Evolutionary conservation across 2,888 invertebrate species (phyloP).

Genomic region (Microctonus brassicae): DNA sequence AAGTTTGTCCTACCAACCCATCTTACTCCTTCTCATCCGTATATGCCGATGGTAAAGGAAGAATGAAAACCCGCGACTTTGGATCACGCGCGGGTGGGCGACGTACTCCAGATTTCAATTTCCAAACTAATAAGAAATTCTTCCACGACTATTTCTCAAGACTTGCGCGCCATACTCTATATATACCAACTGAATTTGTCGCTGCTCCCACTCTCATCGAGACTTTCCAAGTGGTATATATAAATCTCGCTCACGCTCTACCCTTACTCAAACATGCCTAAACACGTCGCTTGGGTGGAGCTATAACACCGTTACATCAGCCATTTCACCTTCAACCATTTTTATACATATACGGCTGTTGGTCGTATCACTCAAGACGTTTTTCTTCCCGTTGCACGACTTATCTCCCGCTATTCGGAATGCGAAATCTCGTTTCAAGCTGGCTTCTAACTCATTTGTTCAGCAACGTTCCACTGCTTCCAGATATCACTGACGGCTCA

Average conservation of each 20-base stretch:
- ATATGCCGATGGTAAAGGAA: conserved; percentile 21
- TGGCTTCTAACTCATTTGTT: conserved; percentile 42
- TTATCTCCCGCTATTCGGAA: conserved; percentile 56
- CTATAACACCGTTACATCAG: conserved; percentile 24
- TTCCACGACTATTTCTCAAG: conserved; percentile 54
- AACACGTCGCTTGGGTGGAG: neutral
- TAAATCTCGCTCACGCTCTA: neutral
- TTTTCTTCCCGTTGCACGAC: conserved; percentile 48
- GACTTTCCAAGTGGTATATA: neutral
- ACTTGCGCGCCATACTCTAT: conserved; percentile 28
- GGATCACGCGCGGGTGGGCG: conserved; percentile 21
- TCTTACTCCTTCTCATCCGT: conserved; percentile 6
- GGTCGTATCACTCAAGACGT: conserved; percentile 34
- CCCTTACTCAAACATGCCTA: conserved; percentile 36
- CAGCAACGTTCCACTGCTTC: conserved; percentile 17
- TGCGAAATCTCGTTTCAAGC: conserved; percentile 41
- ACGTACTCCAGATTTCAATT: conserved; percentile 55
- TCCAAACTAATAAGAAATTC: conserved; percentile 64
- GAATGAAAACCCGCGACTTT: conserved; percentile 7
- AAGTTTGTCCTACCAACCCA: conserved; percentile 1
- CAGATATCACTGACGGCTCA: conserved; percentile 39
- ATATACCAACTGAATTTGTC: conserved; percentile 50
- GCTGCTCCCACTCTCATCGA: neutral
- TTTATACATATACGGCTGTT: conserved; percentile 37
- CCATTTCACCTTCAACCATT: neutral